Conservation (phyloP, 2,888 invertebrate genomes). For the Drepanosiphum platanoidis region DNA sequence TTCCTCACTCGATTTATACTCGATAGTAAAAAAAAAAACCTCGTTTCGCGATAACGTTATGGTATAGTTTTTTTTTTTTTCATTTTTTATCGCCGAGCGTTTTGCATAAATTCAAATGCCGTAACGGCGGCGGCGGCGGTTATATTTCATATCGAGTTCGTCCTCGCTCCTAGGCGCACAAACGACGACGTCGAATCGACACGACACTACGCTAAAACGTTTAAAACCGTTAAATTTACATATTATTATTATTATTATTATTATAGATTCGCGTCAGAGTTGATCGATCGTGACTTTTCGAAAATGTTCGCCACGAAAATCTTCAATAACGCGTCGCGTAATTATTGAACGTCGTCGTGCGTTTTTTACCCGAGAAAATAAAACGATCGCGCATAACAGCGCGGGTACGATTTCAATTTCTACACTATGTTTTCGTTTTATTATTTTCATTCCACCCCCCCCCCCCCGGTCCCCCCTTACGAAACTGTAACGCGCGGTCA, state of each 20-base stretch:
- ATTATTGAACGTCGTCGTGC: neutral
- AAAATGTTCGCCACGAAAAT: neutral
- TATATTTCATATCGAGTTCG: neutral
- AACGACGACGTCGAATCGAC: neutral
- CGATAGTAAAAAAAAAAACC: neutral
- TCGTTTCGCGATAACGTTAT: neutral
- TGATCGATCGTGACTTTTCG: neutral
- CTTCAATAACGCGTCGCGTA: neutral
- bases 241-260: conserved; percentile 14
- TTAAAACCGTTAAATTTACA: conserved; percentile 9
- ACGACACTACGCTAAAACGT: neutral
- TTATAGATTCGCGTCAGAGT: no score
- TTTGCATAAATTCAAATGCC: neutral
- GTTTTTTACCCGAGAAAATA: neutral
- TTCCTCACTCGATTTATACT: neutral
- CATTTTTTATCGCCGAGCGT: neutral
- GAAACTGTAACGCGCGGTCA: conserved; percentile 5
- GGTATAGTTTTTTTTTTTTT: conserved; percentile 7
- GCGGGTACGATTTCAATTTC: no score
- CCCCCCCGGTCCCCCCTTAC: neutral
- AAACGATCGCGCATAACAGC: no score
- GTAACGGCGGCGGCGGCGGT: neutral
- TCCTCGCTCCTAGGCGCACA: neutral
- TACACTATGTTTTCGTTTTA: neutral
- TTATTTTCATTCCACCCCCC: no score